Percentiles rank a stretch among this genome's conserved stretches.
Evolutionary conservation across 2,797 vertebrate genomes (phyloP).

Genomic region (Glyptemys insculpta): DNA sequence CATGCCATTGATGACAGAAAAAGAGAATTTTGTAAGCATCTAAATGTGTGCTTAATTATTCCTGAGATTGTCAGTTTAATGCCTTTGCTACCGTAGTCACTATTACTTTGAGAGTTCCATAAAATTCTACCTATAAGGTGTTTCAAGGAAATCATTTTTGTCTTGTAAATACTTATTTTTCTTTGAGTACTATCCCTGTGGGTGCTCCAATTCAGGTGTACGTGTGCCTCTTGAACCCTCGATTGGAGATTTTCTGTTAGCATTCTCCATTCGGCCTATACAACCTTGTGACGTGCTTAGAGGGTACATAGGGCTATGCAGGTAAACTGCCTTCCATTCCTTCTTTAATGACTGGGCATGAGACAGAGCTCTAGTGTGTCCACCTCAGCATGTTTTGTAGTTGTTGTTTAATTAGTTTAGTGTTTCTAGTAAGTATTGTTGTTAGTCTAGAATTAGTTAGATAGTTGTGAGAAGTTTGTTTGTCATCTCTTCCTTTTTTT

Average conservation of each 20-base stretch:
- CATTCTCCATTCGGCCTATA: neutral
- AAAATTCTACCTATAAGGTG: neutral
- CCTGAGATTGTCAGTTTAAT: neutral
- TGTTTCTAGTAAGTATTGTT: too few species aligned
- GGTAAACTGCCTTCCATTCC: neutral
- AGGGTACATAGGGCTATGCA: too few species aligned
- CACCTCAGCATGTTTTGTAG: too few species aligned
- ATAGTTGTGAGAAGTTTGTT: too few species aligned
- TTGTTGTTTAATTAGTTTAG: too few species aligned
- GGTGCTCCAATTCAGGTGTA: too few species aligned
- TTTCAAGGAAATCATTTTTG: neutral
- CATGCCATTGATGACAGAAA: neutral
- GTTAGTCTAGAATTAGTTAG: too few species aligned
- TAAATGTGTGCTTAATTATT: fast-evolving
- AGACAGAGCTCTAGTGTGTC: neutral
- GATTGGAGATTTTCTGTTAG: neutral
- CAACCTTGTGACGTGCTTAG: too few species aligned
- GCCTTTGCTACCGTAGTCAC: neutral
- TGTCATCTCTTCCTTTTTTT: too few species aligned
- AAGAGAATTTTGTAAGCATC: neutral
- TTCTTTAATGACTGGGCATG: neutral
- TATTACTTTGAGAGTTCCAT: neutral
- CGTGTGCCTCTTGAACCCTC: neutral
- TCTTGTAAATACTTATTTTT: neutral
- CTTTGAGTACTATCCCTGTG: neutral